Evolutionary conservation across 2,888 invertebrate species (phyloP), one percentile per base, ranked within the genome.

Genomic region (Andrena bucephala): DNA sequence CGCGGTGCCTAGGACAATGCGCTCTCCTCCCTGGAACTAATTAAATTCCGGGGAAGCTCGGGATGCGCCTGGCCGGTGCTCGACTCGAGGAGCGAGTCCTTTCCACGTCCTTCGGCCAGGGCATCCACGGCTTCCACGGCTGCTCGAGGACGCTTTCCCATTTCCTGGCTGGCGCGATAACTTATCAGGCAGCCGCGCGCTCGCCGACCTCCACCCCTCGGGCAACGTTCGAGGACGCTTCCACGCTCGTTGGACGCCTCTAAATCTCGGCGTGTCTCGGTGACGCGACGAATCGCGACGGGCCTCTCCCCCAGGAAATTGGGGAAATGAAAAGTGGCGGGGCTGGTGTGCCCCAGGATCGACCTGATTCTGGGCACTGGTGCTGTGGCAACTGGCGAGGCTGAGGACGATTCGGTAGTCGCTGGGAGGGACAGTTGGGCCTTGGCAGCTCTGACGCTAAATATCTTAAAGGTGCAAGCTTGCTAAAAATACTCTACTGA

Each of bases 101-200:
- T 52, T 52, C 52, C 52, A n/a, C 50, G 66, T 29, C 52, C 63
- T 48, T 54, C 36, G 27, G 20, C 31, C 52, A 31, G 42, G 52
- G 52, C 27, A 20, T 42, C 42, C 42, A 42, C 20, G 31, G 52
- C 27, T 52, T 52, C 52, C 67, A 33, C 52, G 59, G 50, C 54
- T 63, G 48, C 27, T 60, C 33, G 67, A 65, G 72, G 54, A 73
- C 65, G 72, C 65, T 73, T 73, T 73, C 65, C 72, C 72, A 73
- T 73, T 73, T 73, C 72, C 72, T 73, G 72, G 33, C 54, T 54
- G 33, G 31, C 68, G 36, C 72, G 72, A 73, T 73, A 73, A 73
- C 16, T 73, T 73, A 73, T 73, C 62, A 31, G 29, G n/a, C 31
- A n/a, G 50, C 7, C 67, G 31, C n/a, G 42, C 52, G 67, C 29